These are phyloP conservation scores for Apoderus coryli DNA, from an alignment of 2,888 invertebrate species.

Conservation along the genomic window DNA sequence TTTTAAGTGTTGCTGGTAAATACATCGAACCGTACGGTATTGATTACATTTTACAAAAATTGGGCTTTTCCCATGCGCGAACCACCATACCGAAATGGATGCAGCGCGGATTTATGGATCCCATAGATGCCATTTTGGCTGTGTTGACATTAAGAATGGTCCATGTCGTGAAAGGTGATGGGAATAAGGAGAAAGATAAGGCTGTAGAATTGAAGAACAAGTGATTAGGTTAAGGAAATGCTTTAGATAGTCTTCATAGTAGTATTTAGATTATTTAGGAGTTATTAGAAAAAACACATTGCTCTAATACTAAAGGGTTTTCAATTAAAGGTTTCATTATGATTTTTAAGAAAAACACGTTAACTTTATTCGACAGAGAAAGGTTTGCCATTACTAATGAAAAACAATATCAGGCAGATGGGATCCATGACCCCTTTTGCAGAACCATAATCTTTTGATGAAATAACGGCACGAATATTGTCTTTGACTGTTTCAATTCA, in stretches of 20 bases:
- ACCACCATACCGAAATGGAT: constrained; percentile 99
- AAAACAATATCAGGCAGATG: no score
- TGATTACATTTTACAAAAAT: constrained; percentile 93
- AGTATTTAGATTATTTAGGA: neutral
- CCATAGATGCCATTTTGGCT: constrained; percentile 82
- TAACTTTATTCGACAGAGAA: no score
- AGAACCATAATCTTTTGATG: no score
- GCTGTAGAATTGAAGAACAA: constrained; percentile 18
- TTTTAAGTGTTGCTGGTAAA: constrained; percentile 48
- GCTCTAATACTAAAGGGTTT: no score
- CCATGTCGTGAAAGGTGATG: constrained; percentile 30
- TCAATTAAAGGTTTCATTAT: no score
- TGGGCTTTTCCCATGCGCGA: constrained; percentile 93
- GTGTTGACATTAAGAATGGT: constrained; percentile 62
- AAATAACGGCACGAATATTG: no score
- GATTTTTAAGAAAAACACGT: no score
- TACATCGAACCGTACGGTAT: constrained; percentile 97
- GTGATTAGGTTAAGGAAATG: constrained; percentile 5
- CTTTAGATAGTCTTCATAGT: constrained; percentile 6
- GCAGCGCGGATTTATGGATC: constrained; percentile 96
- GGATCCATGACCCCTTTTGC: no score
- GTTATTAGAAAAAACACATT: no score
- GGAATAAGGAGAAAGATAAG: constrained; percentile 23
- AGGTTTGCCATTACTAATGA: no score
- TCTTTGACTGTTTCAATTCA: no score